Base-by-base conservation (phyloP, 2,113 vertebrate species). In the Oreochromis spilurus region DNA sequence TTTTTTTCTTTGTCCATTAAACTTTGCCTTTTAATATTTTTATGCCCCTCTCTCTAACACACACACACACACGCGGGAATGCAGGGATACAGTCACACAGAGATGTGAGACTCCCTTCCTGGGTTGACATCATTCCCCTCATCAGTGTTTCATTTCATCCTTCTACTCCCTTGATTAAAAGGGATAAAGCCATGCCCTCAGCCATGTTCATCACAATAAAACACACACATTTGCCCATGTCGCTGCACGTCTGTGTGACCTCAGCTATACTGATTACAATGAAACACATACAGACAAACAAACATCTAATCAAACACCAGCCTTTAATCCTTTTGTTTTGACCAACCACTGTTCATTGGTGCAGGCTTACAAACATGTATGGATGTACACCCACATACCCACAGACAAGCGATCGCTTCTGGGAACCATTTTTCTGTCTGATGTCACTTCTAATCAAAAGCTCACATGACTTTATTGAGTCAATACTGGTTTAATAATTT, bases 321-420 rank as follows among this genome's bases (percentile, higher is more conserved):
- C 29, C 50, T 83, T 81, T 94, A 95, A 94, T 95, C 94, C 95
- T 90, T 86, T 94, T 94, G 93, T 95, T 94, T 93, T 93, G 83
- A 92, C 92, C 82, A 65, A 65, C 17, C 19, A 17, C 67, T 48
- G 40, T 72, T 43, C 84, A 84, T 43, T 67, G 85, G 78, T 72
- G 55, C 26, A 7, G 9, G 16, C 21, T 36, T 24, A 81, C 48
- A 87, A 55, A 72, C 31, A 87, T 24, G 24, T 75, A 75, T 50
- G 81, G 38, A 54, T 70, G 57, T 57, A 13, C 43, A 79, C 52
- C 60, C 53, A 77, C n/a, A 8, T 21, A 79, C 67, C 24, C 29
- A 52, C 12, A 53, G 16, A 31, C 6, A 11, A 60, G 9, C 12
- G 3, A 24, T 26, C 6, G 16, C 8, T 14, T 52, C 21, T 29